Evolutionary conservation across 2,113 vertebrate genomes (phyloP).

Genomic region (Callipepla californica): DNA sequence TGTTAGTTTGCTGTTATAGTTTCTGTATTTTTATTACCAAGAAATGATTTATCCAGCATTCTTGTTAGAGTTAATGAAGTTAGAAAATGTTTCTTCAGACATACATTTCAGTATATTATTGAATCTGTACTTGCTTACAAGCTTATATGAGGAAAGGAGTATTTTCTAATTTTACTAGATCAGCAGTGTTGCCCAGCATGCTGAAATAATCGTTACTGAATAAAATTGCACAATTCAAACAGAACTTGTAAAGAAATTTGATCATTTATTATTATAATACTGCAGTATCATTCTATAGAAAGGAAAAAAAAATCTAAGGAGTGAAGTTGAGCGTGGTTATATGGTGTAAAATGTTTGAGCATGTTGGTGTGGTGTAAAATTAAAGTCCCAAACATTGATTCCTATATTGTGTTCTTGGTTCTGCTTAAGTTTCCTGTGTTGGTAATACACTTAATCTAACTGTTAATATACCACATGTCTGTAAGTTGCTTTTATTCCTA

Average conservation of each 20-base stretch:
- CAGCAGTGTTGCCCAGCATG: not conserved
- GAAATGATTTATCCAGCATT: not conserved
- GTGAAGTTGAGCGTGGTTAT: not conserved
- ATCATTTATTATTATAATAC: not conserved
- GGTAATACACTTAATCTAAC: not conserved
- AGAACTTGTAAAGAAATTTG: not conserved
- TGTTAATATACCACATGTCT: fast-evolving
- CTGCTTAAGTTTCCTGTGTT: not conserved
- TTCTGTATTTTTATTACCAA: not conserved
- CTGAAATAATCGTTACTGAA: not conserved
- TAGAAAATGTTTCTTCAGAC: not conserved
- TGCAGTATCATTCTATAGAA: not conserved
- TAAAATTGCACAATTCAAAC: not conserved
- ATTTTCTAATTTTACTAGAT: not conserved
- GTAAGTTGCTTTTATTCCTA: not conserved
- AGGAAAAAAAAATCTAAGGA: not conserved
- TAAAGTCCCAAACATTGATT: not conserved
- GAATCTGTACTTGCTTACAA: not conserved
- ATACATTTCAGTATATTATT: not conserved
- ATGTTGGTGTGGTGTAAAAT: not conserved
- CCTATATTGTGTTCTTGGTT: not conserved
- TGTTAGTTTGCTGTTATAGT: not conserved
- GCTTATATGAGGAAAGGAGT: not conserved
- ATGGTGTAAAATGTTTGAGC: not conserved
- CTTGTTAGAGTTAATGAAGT: not conserved